These are phyloP conservation scores for Lasiommata megera DNA, from an alignment of 2,888 invertebrate genomes.

Conservation along the genomic window DNA sequence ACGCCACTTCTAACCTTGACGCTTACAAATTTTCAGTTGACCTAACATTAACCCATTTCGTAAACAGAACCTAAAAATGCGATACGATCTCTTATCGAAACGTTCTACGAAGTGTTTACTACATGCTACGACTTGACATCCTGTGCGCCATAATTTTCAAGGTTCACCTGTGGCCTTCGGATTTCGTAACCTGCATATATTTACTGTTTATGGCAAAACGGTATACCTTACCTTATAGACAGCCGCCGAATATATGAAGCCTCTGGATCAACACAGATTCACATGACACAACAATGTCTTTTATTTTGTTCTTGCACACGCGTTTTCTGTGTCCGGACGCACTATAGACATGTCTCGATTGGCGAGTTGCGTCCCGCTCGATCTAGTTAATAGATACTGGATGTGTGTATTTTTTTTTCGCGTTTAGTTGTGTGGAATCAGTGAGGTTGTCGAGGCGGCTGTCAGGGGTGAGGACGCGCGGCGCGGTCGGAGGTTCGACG, in stretches of 20 bases:
- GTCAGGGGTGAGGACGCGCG: conserved; percentile 56
- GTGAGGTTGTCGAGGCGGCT: conserved; percentile 52
- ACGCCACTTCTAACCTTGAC: conserved; percentile 26
- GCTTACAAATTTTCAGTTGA: conserved; percentile 19
- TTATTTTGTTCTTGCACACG: conserved; percentile 40
- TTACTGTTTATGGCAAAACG: conserved; percentile 1
- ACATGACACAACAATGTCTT: conserved; percentile 54
- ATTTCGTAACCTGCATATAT: conserved; percentile 33
- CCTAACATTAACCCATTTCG: conserved; percentile 26
- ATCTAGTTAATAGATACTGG: not conserved
- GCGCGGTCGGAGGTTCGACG: conserved; percentile 46
- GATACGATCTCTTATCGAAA: conserved; percentile 45
- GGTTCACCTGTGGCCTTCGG: conserved; percentile 45
- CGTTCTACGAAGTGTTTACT: conserved; percentile 44
- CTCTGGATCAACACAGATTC: conserved; percentile 49
- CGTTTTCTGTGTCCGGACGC: conserved; percentile 21
- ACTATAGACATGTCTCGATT: not conserved
- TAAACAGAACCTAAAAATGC: conserved; percentile 30
- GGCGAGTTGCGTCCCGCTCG: not conserved
- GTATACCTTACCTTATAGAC: conserved; percentile 57
- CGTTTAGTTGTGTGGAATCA: conserved; percentile 42
- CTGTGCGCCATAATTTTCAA: conserved; percentile 39
- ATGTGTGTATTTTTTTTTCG: conserved; percentile 19
- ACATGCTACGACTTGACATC: conserved; percentile 42
- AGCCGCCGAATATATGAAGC: conserved; percentile 63